Evolutionary conservation across 2,797 vertebrate species (phyloP), one percentile per base, ranked within the genome.

Genomic region (Synanceia verrucosa): DNA sequence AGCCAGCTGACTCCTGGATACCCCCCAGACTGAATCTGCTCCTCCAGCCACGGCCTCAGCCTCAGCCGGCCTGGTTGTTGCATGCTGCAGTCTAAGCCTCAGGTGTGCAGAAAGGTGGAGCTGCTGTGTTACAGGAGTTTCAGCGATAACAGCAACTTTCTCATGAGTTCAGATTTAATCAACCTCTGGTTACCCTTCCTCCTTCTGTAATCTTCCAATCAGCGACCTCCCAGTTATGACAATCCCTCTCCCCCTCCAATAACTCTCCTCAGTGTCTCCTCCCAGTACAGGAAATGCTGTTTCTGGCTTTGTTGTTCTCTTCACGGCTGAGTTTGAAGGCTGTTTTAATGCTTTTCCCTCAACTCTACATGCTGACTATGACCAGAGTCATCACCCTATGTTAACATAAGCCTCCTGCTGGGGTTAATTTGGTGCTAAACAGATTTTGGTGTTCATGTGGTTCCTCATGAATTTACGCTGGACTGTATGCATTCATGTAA

Each of bases 1-100:
- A 94, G 82, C 94, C 94, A 95, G 66, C 74, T 86, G 64, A 95
- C 94, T 71, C 94, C 94, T 34, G 94, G 94, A 81, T 94, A 94
- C 50, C 74, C 91, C 18, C 93, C 92, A 6, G 94, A 95, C 5
- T 91, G 79, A 73, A 95, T 95, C 89, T 95, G 94, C 50, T 95
- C 92, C 70, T 95, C 94, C 67, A 95, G 91, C 94, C 94, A 95
- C 0, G 92, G 92, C 66, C 94, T 87, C 56, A 95, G 77, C 46
- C 94, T 94, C 72, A 92, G 86, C 11, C 94, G 89, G 37, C 89
- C 86, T n/a, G 73, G 55, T 43, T 92, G 91, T 36, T 94, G 92
- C 94, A 95, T 95, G 65, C 75, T 90, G 70, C 50, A 7, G 48
- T 65, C 58, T 6, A 1, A 51, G 28, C 39, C 36, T 53, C 70